Evolutionary conservation across 1,140 invertebrate species (phyloP).

Genomic region (Musca domestica): DNA sequence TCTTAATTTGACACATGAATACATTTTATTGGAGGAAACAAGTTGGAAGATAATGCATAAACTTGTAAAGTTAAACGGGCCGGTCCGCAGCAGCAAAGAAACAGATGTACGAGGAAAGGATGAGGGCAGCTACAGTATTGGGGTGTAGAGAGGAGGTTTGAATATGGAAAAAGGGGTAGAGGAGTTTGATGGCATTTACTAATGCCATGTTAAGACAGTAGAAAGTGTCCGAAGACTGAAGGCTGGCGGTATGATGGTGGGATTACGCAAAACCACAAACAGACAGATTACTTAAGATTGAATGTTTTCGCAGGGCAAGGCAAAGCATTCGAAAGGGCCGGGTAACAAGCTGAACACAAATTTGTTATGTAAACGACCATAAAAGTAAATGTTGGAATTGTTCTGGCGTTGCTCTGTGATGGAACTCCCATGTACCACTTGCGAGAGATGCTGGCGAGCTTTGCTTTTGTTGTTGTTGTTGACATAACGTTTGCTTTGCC

Average conservation of each 20-base stretch:
- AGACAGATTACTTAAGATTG: slow-evolving; percentile 21
- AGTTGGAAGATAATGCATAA: slow-evolving; percentile 2
- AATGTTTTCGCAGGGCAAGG: background rate
- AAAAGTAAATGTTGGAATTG: slow-evolving; percentile 5
- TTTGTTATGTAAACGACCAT: slow-evolving; percentile 20
- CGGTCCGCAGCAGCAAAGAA: background rate
- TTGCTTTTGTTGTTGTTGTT: background rate
- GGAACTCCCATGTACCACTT: too few relatives aligned
- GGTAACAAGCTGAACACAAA: slow-evolving; percentile 1
- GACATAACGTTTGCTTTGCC: background rate
- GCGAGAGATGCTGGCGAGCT: too few relatives aligned
- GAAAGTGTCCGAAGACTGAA: background rate
- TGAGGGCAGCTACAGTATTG: background rate
- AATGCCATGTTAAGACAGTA: background rate
- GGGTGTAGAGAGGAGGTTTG: background rate
- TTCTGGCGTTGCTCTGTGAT: background rate
- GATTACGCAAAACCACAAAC: slow-evolving; percentile 1
- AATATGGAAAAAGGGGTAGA: background rate
- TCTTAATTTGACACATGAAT: slow-evolving; percentile 15
- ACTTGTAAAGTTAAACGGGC: too few relatives aligned
- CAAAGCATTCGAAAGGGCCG: too few relatives aligned
- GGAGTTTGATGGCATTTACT: too few relatives aligned
- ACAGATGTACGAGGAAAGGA: background rate
- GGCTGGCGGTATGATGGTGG: too few relatives aligned
- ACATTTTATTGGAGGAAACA: slow-evolving; percentile 7